Evolutionary conservation across 2,797 vertebrate genomes (phyloP).

Genomic region (Lateolabrax maculatus): DNA sequence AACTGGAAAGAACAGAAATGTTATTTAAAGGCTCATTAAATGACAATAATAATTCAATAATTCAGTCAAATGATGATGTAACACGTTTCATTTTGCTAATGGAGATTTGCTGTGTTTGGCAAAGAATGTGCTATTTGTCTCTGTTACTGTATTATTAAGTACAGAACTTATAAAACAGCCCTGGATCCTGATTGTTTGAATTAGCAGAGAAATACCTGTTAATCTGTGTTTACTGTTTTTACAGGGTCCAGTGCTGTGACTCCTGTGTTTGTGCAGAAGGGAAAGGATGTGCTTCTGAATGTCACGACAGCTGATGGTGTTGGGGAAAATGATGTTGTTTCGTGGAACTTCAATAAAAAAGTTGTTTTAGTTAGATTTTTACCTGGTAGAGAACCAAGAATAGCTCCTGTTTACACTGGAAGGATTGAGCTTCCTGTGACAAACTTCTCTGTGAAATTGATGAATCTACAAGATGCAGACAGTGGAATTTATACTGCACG

Average conservation of each 20-base stretch:
- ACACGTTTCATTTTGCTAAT: no score
- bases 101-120: no score
- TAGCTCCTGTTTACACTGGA: fast-evolving
- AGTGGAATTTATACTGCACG: conserved; percentile 29
- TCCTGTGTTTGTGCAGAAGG: conserved; percentile 21
- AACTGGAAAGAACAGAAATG: no score
- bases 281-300: conserved; percentile 35
- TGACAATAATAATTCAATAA: no score
- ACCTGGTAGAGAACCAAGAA: fast-evolving
- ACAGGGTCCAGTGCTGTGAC: conserved; percentile 4
- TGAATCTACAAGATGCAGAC: conserved; percentile 29
- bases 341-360: not conserved
- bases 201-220: no score
- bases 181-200: no score
- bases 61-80: no score
- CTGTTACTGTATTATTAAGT: no score
- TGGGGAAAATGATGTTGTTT: fast-evolving
- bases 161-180: no score
- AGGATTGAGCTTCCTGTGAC: not conserved
- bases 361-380: fast-evolving
- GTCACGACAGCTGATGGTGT: fast-evolving
- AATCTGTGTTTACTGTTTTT: not conserved
- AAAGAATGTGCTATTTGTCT: no score
- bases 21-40: no score
- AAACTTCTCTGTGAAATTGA: conserved; percentile 50